Evolutionary conservation across 2,113 vertebrate genomes (phyloP), one percentile per base, ranked within the genome.

Genomic region (Megatriorchis doriae): DNA sequence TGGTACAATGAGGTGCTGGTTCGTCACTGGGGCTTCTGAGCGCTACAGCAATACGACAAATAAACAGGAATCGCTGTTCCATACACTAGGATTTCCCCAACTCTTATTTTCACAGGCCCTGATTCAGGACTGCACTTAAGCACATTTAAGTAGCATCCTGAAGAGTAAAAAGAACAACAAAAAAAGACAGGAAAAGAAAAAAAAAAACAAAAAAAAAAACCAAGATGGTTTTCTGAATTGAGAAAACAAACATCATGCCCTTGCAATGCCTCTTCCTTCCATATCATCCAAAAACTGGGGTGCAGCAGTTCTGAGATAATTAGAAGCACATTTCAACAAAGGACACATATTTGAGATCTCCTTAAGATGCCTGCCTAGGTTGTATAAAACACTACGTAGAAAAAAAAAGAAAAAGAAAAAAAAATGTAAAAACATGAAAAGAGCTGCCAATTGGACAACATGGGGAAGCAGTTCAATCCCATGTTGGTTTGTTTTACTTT

Each of bases 271-370:
- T 95, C 93, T 97, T 97, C 45, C 70, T 96, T 97, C 91, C 78
- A 74, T 58, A 83, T 93, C 40, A 90, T 84, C 84, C 78, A 91
- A 94, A 96, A 95, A 90, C 74, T 86, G 67, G 75, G 97, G 91
- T 96, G 95, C 97, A 89, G 95, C 88, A 93, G 92, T 95, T 96
- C 96, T 95, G 96, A 97, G 95, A 95, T 96, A 96, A 97, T 98
- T 98, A 98, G 97, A 98, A 98, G 97, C 98, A 98, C 98, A 98
- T 98, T 96, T 98, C 95, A 98, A 96, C 97, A 96, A 95, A 97
- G 75, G 67, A 97, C 95, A 96, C 73, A 47, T 97, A 96, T 97
- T 98, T 83, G 95, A 97, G 88, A 97, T 97, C 70, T 95, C 93
- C 93, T 88, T 87, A 93, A 89, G 91, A 96, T 86, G 77, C 94